Evolutionary conservation across 2,797 vertebrate genomes (phyloP).

Genomic region (Melanotaenia nigrans): DNA sequence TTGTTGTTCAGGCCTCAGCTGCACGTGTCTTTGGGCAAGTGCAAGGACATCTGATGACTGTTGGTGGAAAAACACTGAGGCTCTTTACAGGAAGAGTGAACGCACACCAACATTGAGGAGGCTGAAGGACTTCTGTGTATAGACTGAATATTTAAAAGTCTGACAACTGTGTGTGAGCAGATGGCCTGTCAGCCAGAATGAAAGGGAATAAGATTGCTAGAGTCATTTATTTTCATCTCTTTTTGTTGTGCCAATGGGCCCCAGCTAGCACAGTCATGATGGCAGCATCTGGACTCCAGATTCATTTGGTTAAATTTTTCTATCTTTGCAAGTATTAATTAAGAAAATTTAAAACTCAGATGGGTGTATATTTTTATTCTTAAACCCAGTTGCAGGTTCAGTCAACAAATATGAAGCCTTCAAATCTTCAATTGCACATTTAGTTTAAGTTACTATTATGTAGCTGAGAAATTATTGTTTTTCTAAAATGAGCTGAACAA

Average conservation of each 20-base stretch:
- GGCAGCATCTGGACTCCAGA: neutral
- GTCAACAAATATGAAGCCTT: neutral
- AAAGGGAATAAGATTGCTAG: neutral
- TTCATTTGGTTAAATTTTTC: neutral
- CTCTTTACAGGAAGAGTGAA: conserved; percentile 19
- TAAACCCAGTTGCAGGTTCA: neutral
- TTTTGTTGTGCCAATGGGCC: neutral
- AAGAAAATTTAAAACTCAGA: neutral
- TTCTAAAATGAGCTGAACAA: neutral
- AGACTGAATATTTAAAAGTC: conserved; percentile 26
- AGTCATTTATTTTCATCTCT: neutral
- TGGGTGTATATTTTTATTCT: no score
- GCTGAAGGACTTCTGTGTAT: conserved; percentile 10
- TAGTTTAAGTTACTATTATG: neutral
- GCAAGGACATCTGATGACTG: conserved; percentile 20
- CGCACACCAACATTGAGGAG: conserved; percentile 5
- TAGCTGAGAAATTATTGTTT: neutral
- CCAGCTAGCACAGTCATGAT: neutral
- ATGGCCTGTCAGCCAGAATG: neutral
- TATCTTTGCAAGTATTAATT: neutral
- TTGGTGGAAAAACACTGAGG: conserved; percentile 7
- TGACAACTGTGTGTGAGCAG: conserved; percentile 16
- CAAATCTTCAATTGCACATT: neutral
- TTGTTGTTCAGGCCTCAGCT: conserved; percentile 34
- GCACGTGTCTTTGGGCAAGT: conserved; percentile 29